phyloP scores from a whole-genome alignment of 2,888 invertebrate species.

The Morpho deidamia region DNA sequence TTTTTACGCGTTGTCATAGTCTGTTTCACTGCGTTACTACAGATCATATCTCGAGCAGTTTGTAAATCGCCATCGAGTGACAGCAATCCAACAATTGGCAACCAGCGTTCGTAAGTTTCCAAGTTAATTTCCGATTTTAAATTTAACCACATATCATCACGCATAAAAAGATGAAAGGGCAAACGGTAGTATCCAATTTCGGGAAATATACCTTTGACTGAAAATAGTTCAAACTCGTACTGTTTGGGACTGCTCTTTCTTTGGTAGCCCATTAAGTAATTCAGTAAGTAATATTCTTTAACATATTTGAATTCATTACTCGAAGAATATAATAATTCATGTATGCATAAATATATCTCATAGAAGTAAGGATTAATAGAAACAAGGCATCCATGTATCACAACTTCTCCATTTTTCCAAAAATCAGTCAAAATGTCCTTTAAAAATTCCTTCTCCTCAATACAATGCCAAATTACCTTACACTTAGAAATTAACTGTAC shows the following conservation, averaged over 20 bases:
- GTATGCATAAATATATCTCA: slow-evolving; percentile 66
- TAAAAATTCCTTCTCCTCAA: slow-evolving; percentile 57
- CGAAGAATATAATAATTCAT: slow-evolving; percentile 50
- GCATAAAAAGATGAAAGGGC: slow-evolving; percentile 69
- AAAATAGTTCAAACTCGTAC: slow-evolving; percentile 70
- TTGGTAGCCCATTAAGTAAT: slow-evolving; percentile 63
- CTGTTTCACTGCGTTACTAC: slow-evolving; percentile 73
- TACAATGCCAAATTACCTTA: slow-evolving; percentile 58
- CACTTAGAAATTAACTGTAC: slow-evolving; percentile 47
- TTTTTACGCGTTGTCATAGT: slow-evolving; percentile 68
- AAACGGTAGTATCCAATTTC: slow-evolving; percentile 69
- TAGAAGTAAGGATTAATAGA: slow-evolving; percentile 71
- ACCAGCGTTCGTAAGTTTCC: slow-evolving; percentile 69
- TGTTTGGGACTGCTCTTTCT: slow-evolving; percentile 65
- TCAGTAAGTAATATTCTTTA: slow-evolving; percentile 63
- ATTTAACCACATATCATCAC: slow-evolving; percentile 72
- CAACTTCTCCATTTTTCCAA: slow-evolving; percentile 71
- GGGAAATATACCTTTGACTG: slow-evolving; percentile 70
- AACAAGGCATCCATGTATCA: slow-evolving; percentile 59
- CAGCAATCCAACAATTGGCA: slow-evolving; percentile 59
- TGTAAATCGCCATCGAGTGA: slow-evolving; percentile 62
- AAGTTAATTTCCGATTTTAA: slow-evolving; percentile 72
- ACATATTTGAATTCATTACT: slow-evolving; percentile 43
- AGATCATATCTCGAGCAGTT: slow-evolving; percentile 72
- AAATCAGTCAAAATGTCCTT: slow-evolving; percentile 62